Evolutionary conservation across 1,140 invertebrate species (phyloP), one percentile per base, ranked within the genome.

Genomic region (Eumaeus atala): DNA sequence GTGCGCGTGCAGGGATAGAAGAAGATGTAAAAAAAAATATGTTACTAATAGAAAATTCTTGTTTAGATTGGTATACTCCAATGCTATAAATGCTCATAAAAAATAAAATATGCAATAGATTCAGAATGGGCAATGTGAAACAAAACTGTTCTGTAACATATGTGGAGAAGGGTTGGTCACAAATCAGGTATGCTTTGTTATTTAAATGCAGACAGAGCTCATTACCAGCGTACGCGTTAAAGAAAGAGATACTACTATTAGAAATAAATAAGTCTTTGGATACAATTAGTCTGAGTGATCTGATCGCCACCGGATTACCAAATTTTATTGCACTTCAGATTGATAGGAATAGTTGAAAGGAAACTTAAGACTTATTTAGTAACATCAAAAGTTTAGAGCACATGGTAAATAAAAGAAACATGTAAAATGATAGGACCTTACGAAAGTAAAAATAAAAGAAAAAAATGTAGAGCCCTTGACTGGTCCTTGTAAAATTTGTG

Each of bases 91-190:
- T n/a, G n/a, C n/a, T n/a, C n/a, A n/a, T n/a, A n/a, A n/a, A n/a
- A n/a, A n/a, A 73, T 72, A 40, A 74, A 72, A 42, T 12, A 53
- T 53, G 65, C 62, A 21, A 33, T 70, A 18, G 56, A 62, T n/a
- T 70, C 62, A 9, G 58, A 72, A 48, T 78, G 75, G 74, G 5
- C 0, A 1, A 55, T 47, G 16, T 82, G 70, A 74, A 76, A 72
- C 69, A 65, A 44, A 68, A 48, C 6, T 81, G 74, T 59, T 67
- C 61, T 60, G 60, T 73, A 49, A 70, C 72, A 37, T 80, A 59
- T 67, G 61, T 37, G 18, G 36, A 66, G 38, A 69, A 67, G 42
- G 64, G 72, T n/a, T 79, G 72, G 67, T 54, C 58, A 14, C 59
- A 58, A 21, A 40, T 67, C 4, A 67, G 47, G 35, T 67, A 67